Evolutionary conservation across 2,113 vertebrate species (phyloP), one percentile per base, ranked within the genome.

Genomic region (Eulemur rufifrons): DNA sequence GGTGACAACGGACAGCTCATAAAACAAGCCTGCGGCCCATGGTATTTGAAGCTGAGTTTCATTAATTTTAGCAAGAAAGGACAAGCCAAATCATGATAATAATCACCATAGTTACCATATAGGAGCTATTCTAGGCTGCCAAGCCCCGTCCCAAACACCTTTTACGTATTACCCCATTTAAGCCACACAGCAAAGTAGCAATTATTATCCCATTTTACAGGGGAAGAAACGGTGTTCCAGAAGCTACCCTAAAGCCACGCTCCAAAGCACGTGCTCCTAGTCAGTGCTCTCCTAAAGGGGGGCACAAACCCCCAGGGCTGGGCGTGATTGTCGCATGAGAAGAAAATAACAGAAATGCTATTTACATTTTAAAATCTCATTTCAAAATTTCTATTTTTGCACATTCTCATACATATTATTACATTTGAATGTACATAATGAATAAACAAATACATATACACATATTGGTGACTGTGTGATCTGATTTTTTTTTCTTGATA

Each of bases 21-120:
- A 50, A 92, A 74, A 76, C 2, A 68, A 81, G 59, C 14, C 59
- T 63, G 27, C 0, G 4, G 8, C 29, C 61, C 5, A 13, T 11
- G 20, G 37, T 34, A 7, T n/a, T 39, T 27, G 27, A 27, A 47
- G 52, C 14, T 42, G 64, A 80, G 39, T 47, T 95, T 39, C 25
- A 8, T 54, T 89, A 14, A 68, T 85, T 86, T 97, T n/a, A 94
- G 29, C 64, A 54, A 54, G 54, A 32, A 89, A 92, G n/a, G 61
- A 45, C 18, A 32, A 69, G 18, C 39, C 17, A 2, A 7, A 0
- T 12, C 74, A 2, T 12, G 47, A 20, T 56, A 8, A 54, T 42
- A 20, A n/a, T 86, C 76, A 32, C 85, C 87, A n/a, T 54, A 52
- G 95, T 81, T 45, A 92, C 92, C 77, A 10, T 2, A 7, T 0